phyloP scores from a whole-genome alignment of 1,140 invertebrate species.

The Phortica variegata region DNA sequence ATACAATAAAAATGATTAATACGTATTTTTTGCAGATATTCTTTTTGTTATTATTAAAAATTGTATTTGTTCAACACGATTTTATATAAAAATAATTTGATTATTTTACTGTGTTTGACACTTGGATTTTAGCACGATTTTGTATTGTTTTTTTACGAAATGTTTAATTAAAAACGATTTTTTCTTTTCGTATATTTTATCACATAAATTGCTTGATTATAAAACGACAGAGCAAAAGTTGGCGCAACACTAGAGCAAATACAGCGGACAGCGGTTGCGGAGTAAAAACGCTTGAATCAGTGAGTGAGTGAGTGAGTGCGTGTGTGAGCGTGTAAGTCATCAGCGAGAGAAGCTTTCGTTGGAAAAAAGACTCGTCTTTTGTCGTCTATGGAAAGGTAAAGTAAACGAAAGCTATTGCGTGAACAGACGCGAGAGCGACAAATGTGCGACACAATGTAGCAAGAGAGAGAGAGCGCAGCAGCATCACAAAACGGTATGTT shows the following conservation, averaged over 20 bases:
- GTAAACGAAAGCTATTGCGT: no score
- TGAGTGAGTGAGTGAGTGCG: no score
- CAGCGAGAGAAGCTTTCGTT: conserved; percentile 29
- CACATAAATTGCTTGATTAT: conserved; percentile 39
- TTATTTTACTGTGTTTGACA: neutral
- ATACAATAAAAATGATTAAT: neutral
- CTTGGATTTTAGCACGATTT: neutral
- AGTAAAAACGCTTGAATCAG: conserved; percentile 11
- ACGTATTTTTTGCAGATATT: no score
- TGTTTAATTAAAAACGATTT: conserved; percentile 18
- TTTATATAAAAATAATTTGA: conserved; percentile 20
- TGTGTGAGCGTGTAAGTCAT: conserved; percentile 22
- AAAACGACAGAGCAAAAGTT: conserved; percentile 53
- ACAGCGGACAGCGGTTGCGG: conserved; percentile 42
- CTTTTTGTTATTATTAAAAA: conserved; percentile 10
- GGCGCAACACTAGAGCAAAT: conserved; percentile 49
- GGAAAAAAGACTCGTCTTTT: conserved; percentile 25
- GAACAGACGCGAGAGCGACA: conserved; percentile 11
- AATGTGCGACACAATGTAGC: neutral
- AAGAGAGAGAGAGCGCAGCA: conserved; percentile 3
- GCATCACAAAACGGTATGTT: conserved; percentile 5
- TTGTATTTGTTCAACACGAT: conserved; percentile 50
- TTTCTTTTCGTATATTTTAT: neutral
- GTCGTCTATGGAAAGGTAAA: conserved; percentile 36
- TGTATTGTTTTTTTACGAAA: conserved; percentile 18